These are phyloP conservation scores for Epicampocera succincta DNA, from an alignment of 2,888 invertebrate genomes.

Conservation along the genomic window DNA sequence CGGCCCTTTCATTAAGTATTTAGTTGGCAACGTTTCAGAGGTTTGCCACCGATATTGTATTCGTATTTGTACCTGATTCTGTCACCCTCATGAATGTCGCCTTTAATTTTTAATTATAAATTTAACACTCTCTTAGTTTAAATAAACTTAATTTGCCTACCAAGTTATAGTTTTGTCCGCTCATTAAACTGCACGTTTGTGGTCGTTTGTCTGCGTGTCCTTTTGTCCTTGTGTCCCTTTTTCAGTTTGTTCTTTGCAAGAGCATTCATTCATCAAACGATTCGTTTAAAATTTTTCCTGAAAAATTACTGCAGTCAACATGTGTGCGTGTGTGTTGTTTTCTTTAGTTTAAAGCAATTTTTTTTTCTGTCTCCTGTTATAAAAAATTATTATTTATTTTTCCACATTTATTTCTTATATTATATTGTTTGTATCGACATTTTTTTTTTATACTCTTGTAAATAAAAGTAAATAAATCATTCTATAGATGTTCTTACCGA, in stretches of 20 bases:
- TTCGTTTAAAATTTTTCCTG: constrained; percentile 23
- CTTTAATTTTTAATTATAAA: too few species aligned
- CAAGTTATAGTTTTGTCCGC: too few species aligned
- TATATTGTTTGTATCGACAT: constrained; percentile 30
- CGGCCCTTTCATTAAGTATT: too few species aligned
- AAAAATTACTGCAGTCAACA: not conserved
- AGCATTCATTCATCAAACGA: constrained; percentile 45
- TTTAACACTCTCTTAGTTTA: too few species aligned
- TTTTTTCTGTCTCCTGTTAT: not conserved
- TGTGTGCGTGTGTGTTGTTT: not conserved
- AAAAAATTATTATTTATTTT: constrained; percentile 39
- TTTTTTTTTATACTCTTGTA: not conserved
- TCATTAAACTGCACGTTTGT: too few species aligned
- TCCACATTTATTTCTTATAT: constrained; percentile 26
- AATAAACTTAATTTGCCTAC: too few species aligned
- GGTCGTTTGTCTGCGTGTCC: too few species aligned
- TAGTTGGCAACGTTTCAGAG: too few species aligned
- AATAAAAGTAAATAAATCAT: constrained; percentile 54
- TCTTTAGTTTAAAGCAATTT: not conserved
- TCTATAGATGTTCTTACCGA: constrained; percentile 8
- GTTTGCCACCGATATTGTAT: too few species aligned
- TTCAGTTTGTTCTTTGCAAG: not conserved
- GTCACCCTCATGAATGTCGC: too few species aligned
- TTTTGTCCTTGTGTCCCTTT: too few species aligned
- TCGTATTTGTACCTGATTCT: too few species aligned